phyloP scores from a whole-genome alignment of 2,113 vertebrate species.

The Butorides virescens region DNA sequence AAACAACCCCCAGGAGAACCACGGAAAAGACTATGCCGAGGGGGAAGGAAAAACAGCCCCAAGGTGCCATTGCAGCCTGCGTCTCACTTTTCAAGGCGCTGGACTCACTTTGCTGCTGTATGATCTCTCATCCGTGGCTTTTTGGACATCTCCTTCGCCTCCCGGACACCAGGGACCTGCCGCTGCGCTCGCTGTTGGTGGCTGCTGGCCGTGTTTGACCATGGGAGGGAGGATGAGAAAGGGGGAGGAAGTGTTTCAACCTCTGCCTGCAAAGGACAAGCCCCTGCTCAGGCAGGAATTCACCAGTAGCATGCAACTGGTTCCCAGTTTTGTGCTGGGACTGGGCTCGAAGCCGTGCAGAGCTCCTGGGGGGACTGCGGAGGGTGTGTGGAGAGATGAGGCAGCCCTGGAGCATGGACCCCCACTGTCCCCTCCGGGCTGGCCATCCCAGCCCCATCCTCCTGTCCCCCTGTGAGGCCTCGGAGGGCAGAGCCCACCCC shows the following conservation, averaged over 20 bases:
- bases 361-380: not conserved
- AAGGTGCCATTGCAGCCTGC: not conserved
- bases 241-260: not conserved
- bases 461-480: not conserved
- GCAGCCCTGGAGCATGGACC: not conserved
- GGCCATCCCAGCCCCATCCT: not conserved
- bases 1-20: not conserved
- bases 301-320: not conserved
- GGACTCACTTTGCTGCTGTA: not conserved
- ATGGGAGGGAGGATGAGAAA: not conserved
- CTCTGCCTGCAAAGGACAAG: not conserved
- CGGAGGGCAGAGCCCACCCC: not conserved
- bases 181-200: rapidly evolving
- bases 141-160: not conserved
- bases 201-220: not conserved
- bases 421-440: not conserved
- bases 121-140: not conserved
- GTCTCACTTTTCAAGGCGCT: not conserved
- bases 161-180: not conserved
- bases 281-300: not conserved
- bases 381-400: not conserved
- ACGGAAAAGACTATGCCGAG: not conserved
- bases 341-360: not conserved
- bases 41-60: not conserved
- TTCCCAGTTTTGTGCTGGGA: not conserved